phyloP scores from a whole-genome alignment of 2,797 vertebrate genomes.

The Sciaenops ocellatus region DNA sequence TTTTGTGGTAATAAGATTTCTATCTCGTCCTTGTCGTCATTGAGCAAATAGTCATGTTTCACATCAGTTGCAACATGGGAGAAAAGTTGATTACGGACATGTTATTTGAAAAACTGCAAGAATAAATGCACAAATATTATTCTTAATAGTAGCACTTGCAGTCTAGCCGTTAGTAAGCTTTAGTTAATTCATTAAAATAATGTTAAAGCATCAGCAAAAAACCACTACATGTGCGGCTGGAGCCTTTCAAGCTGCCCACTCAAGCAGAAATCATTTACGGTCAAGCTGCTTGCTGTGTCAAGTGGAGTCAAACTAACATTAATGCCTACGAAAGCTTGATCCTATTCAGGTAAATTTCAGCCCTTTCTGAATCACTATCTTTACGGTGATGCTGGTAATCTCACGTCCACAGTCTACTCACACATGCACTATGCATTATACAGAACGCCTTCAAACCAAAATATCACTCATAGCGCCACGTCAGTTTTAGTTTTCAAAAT shows the following conservation, averaged over 20 bases:
- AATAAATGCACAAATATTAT: neutral
- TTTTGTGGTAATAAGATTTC: neutral
- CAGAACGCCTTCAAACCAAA: neutral
- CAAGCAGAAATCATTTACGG: neutral
- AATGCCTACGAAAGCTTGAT: neutral
- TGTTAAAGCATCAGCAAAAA: neutral
- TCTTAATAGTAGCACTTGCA: neutral
- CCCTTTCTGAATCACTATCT: neutral
- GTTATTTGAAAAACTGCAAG: neutral
- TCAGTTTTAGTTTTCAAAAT: neutral
- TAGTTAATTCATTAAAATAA: conserved; percentile 1
- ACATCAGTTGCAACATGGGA: neutral
- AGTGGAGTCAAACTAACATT: conserved; percentile 14
- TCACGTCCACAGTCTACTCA: neutral
- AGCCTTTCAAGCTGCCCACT: conserved; percentile 10
- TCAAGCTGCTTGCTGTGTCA: conserved; percentile 4
- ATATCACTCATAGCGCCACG: neutral
- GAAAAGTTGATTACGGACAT: neutral
- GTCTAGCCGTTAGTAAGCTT: too few species aligned
- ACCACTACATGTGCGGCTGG: neutral
- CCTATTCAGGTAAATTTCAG: conserved; percentile 13
- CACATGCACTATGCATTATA: neutral
- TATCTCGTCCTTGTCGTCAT: neutral
- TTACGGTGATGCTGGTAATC: neutral
- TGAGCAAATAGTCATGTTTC: neutral